phyloP scores from a whole-genome alignment of 2,888 invertebrate species.

The Buathra laborator region DNA sequence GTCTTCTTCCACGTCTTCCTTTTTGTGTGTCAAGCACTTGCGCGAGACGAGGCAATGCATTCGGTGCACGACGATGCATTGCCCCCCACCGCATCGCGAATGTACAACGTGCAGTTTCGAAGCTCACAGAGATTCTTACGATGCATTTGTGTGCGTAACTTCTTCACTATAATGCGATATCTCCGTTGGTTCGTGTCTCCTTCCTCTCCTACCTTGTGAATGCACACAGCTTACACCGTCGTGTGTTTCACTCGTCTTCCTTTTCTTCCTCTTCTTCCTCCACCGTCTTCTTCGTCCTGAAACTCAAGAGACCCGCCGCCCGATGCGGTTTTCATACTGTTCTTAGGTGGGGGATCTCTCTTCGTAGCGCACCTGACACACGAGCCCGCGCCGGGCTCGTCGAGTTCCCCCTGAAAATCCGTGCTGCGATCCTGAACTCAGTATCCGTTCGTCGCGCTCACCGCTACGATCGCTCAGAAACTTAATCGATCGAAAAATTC shows the following conservation, averaged over 20 bases:
- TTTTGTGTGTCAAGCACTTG: constrained; percentile 64
- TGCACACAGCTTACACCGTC: constrained; percentile 22
- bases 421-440: constrained; percentile 73
- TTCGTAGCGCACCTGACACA: constrained; percentile 74
- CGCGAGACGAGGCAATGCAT: constrained; percentile 28
- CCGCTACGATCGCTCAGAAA: constrained; percentile 64
- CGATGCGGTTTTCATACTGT: constrained; percentile 20
- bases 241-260: constrained; percentile 4
- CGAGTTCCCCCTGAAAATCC: constrained; percentile 75
- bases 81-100: not conserved
- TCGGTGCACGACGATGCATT: constrained; percentile 31
- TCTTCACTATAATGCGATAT: constrained; percentile 45
- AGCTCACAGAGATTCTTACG: not conserved
- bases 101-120: constrained; percentile 10
- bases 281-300: constrained; percentile 15
- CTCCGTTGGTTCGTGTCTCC: not conserved
- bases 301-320: constrained; percentile 1
- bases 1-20: constrained; percentile 36
- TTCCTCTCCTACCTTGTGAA: constrained; percentile 12
- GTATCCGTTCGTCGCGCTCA: constrained; percentile 72
- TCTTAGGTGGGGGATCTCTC: constrained; percentile 46
- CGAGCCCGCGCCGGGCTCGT: constrained; percentile 45
- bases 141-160: constrained; percentile 26
- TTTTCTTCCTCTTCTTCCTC: constrained; percentile 9
- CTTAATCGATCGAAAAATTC: constrained; percentile 51